Evolutionary conservation across 2,113 vertebrate genomes (phyloP).

Genomic region (Piprites chloris): DNA sequence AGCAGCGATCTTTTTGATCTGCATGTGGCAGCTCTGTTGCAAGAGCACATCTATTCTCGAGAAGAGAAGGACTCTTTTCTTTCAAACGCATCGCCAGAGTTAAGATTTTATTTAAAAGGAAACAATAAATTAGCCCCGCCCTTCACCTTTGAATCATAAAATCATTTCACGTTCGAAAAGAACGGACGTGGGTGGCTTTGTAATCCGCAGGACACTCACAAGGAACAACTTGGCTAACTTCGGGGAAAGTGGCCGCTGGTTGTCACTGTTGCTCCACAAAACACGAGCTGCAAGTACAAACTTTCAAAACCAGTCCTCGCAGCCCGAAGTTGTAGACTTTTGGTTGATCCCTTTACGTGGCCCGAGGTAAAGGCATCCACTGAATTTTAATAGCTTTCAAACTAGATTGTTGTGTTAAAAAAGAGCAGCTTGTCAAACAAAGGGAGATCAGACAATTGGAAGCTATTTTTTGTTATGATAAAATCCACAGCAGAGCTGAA

Average conservation of each 20-base stretch:
- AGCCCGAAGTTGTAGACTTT: neutral
- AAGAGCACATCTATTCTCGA: neutral
- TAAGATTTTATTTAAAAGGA: neutral
- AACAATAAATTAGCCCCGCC: neutral
- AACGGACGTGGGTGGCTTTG: neutral
- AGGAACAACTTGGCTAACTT: neutral
- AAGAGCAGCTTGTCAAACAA: neutral
- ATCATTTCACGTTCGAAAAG: neutral
- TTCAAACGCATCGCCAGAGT: neutral
- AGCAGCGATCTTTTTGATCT: neutral
- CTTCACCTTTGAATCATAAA: neutral
- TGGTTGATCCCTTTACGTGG: neutral
- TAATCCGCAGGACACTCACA: neutral
- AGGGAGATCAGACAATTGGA: neutral
- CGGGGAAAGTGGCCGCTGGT: slow-evolving; percentile 62
- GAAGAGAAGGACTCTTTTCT: neutral
- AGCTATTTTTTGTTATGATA: neutral
- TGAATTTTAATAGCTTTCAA: neutral
- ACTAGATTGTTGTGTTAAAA: neutral
- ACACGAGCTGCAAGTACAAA: neutral
- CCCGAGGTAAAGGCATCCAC: neutral
- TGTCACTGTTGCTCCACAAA: slow-evolving; percentile 78
- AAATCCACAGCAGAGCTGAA: neutral
- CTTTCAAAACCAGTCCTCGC: neutral
- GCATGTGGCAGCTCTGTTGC: neutral